Evolutionary conservation across 2,888 invertebrate genomes (phyloP).

Genomic region (Drosophila multiciliata): DNA sequence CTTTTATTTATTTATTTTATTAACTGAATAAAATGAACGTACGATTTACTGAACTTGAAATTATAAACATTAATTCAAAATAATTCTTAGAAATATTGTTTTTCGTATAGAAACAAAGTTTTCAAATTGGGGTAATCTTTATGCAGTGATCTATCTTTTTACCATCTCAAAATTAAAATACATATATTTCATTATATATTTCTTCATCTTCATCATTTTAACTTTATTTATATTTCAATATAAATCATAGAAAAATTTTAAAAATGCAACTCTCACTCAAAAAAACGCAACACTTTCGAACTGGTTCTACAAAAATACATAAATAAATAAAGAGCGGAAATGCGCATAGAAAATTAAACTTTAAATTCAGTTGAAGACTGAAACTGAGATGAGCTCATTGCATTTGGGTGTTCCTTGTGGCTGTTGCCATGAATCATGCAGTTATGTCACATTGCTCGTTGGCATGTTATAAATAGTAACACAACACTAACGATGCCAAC

Average conservation of each 20-base stretch:
- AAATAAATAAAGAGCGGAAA: conserved; percentile 5
- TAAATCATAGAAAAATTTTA: background rate
- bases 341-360: background rate
- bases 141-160: too few species aligned
- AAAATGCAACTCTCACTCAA: background rate
- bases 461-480: conserved; percentile 46
- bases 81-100: background rate
- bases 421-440: conserved; percentile 53
- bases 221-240: background rate
- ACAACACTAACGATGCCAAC: conserved; percentile 23
- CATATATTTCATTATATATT: too few species aligned
- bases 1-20: background rate
- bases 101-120: background rate
- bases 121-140: background rate
- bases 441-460: conserved; percentile 48
- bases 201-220: background rate
- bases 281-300: conserved; percentile 14
- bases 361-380: conserved; percentile 1
- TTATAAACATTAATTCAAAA: background rate
- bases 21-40: background rate
- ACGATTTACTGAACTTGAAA: background rate
- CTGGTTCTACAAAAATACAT: conserved; percentile 32
- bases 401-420: conserved; percentile 61
- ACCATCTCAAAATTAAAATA: background rate
- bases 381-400: conserved; percentile 49